Evolutionary conservation across 2,797 vertebrate species (phyloP).

Genomic region (Sebastolobus alascanus): DNA sequence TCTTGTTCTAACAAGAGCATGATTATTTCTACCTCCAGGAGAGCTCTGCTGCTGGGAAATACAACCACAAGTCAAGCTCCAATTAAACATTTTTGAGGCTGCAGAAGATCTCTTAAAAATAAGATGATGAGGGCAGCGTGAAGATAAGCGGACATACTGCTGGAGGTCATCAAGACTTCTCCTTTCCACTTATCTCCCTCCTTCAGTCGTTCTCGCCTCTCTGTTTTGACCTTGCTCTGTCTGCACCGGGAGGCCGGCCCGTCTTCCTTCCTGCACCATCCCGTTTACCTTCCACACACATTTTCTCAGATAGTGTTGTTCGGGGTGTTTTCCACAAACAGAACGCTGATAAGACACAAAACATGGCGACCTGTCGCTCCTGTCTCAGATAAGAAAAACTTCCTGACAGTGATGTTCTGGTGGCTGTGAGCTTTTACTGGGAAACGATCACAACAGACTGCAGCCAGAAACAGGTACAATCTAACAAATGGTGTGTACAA

Average conservation of each 20-base stretch:
- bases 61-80: not conserved
- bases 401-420: not conserved
- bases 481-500: constrained; percentile 46
- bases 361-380: not conserved
- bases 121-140: not conserved
- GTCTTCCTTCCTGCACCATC: not conserved
- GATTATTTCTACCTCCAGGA: not conserved
- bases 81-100: not conserved
- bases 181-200: not conserved
- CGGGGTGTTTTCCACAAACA: not conserved
- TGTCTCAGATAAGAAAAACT: constrained; percentile 15
- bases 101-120: not conserved
- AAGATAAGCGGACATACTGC: not conserved
- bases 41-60: not conserved
- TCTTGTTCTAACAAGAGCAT: not conserved
- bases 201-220: not conserved
- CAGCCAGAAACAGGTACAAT: not conserved
- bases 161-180: not conserved
- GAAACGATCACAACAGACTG: not conserved
- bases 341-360: constrained; percentile 1
- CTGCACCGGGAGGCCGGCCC: not conserved
- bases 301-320: constrained; percentile 4
- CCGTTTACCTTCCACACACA: not conserved
- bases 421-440: not conserved
- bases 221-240: not conserved